phyloP scores from a whole-genome alignment of 2,113 vertebrate species.

The Psettodes erumei region DNA sequence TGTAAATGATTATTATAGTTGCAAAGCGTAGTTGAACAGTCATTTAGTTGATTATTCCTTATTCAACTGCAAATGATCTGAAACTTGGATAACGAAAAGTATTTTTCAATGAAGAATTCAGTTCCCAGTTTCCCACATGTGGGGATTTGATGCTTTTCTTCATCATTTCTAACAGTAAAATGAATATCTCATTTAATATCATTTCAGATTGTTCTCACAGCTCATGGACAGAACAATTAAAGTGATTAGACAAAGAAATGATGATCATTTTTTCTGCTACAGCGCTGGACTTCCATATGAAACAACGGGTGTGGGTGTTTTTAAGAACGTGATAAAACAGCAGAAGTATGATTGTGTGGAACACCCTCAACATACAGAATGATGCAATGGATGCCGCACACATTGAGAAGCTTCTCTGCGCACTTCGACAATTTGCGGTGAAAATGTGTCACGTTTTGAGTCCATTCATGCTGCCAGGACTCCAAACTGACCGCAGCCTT shows the following conservation, averaged over 20 bases:
- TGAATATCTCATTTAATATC: no score
- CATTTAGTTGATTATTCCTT: no score
- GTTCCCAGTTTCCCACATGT: background rate
- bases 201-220: background rate
- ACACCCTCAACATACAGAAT: no score
- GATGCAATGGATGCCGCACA: background rate
- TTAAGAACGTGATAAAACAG: no score
- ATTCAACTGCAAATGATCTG: no score
- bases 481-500: conserved; percentile 3
- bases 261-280: no score
- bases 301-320: background rate
- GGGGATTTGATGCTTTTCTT: no score
- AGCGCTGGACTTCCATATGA: background rate
- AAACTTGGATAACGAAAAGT: background rate
- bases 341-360: no score
- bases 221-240: no score
- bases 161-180: no score
- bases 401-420: background rate
- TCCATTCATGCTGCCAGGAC: background rate
- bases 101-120: background rate
- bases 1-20: background rate
- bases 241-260: no score
- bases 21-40: background rate
- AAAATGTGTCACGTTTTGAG: background rate
- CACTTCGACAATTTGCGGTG: background rate